These are phyloP conservation scores for Sylvia atricapilla DNA, from an alignment of 2,113 vertebrate species.

Conservation along the genomic window DNA sequence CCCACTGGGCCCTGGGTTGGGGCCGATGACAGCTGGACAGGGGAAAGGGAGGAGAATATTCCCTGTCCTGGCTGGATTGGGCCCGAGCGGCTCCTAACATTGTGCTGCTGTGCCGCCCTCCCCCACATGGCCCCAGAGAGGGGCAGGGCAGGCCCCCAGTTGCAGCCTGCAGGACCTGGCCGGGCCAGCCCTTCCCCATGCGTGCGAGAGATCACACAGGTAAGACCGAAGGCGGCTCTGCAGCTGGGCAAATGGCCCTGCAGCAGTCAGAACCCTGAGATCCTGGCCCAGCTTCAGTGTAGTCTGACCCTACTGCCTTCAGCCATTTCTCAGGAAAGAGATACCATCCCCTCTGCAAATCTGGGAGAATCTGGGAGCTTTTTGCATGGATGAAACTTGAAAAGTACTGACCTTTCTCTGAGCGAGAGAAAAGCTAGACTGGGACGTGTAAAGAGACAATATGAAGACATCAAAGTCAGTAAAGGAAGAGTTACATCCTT, in stretches of 20 bases:
- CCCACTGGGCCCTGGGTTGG: too few relatives aligned
- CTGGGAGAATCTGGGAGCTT: background rate
- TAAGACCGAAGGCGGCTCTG: background rate
- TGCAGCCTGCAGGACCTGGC: background rate
- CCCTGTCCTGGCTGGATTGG: background rate
- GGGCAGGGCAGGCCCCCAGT: background rate
- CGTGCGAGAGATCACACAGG: too few relatives aligned
- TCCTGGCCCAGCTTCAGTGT: background rate
- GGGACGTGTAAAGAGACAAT: background rate
- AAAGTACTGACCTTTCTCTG: background rate
- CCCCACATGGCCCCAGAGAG: too few relatives aligned
- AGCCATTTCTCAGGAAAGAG: background rate
- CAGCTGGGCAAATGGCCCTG: background rate
- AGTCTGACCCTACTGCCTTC: background rate
- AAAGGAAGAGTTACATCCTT: background rate
- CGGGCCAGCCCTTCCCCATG: background rate
- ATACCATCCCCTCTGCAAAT: background rate
- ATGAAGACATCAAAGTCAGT: background rate
- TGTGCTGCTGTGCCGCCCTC: background rate
- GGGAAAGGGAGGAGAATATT: background rate
- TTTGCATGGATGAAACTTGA: background rate
- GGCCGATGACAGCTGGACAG: background rate
- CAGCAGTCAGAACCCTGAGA: background rate
- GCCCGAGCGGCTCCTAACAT: background rate
- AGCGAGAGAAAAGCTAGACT: background rate